phyloP scores from a whole-genome alignment of 2,797 vertebrate genomes.

The Somateria mollissima region DNA sequence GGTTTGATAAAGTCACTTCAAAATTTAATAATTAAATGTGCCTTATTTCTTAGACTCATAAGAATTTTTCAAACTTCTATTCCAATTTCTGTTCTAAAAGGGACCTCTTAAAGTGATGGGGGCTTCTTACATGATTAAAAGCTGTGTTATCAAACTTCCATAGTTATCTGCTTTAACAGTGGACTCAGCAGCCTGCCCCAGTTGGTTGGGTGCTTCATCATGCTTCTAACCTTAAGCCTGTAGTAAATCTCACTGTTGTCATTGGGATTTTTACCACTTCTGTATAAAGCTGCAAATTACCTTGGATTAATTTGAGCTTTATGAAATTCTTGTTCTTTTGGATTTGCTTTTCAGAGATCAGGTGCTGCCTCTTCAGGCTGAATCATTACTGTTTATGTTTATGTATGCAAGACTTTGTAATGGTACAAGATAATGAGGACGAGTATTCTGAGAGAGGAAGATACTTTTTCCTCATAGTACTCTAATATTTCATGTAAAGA shows the following conservation, averaged over 20 bases:
- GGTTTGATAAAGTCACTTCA: not conserved
- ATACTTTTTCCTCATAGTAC: not conserved
- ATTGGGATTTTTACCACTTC: not conserved
- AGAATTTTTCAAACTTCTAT: not conserved
- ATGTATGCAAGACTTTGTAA: not conserved
- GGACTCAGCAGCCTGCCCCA: not conserved
- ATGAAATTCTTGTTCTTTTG: not conserved
- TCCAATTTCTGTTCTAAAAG: not conserved
- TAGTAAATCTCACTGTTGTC: not conserved
- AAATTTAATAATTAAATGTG: not conserved
- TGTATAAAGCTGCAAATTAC: not conserved
- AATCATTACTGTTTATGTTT: not conserved
- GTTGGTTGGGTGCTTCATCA: not conserved
- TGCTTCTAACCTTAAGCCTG: accelerated
- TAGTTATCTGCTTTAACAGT: not conserved
- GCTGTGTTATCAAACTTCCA: not conserved
- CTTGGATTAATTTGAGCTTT: not conserved
- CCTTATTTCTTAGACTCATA: not conserved
- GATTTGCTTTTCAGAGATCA: not conserved
- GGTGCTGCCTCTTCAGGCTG: not conserved
- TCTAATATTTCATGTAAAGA: not conserved
- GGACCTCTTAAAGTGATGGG: not conserved
- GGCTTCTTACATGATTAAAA: not conserved
- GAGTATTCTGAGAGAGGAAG: not conserved
- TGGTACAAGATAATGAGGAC: not conserved